Conservation (phyloP, 2,113 vertebrate species). For the Benitochromis conjunctus region DNA sequence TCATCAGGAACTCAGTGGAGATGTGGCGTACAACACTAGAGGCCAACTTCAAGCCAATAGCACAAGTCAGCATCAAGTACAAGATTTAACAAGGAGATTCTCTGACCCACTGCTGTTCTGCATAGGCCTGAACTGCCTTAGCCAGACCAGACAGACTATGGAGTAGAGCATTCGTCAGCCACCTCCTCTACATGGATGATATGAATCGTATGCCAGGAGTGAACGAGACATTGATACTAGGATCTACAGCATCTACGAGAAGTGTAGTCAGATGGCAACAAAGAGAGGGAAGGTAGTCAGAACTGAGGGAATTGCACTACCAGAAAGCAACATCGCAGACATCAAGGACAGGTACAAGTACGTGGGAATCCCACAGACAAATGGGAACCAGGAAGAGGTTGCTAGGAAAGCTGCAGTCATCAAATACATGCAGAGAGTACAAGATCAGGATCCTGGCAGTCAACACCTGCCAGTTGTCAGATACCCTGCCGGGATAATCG, state of each 20-base stretch:
- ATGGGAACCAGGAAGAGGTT: background rate
- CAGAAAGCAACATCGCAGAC: background rate
- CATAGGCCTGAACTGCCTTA: background rate
- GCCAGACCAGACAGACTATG: background rate
- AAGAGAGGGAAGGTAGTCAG: background rate
- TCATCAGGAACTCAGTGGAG: background rate
- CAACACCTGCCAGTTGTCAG: background rate
- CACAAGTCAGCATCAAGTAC: background rate
- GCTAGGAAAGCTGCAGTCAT: background rate
- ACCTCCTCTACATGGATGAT: background rate
- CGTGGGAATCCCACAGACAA: background rate
- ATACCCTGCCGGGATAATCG: background rate
- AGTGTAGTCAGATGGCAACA: background rate
- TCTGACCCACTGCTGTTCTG: background rate
- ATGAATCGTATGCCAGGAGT: background rate
- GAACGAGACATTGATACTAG: background rate
- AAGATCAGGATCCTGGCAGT: background rate
- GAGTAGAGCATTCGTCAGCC: background rate
- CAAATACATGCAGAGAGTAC: background rate
- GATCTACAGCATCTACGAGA: background rate
- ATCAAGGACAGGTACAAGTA: background rate
- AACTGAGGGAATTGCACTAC: background rate
- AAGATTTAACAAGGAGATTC: background rate
- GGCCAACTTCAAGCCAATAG: background rate
- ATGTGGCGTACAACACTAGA: background rate